These are phyloP conservation scores for Hesperia comma DNA, from an alignment of 2,888 invertebrate genomes.

Conservation along the genomic window DNA sequence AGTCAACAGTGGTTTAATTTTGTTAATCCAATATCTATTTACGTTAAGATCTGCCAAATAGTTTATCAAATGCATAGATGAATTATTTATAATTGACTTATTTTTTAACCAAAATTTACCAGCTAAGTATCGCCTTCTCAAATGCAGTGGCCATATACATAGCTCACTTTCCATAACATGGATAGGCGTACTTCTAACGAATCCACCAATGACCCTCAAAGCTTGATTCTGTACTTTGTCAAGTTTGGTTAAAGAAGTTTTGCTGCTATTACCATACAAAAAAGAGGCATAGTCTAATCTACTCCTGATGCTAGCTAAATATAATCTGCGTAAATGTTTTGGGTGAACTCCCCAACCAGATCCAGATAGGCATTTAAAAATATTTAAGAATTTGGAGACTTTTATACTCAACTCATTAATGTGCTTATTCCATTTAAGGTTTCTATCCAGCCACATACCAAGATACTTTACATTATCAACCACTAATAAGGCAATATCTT, in stretches of 20 bases:
- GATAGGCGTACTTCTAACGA: too few species aligned
- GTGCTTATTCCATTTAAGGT: slow-evolving; percentile 46
- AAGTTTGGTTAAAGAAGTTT: slow-evolving; percentile 15
- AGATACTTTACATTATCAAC: slow-evolving; percentile 44
- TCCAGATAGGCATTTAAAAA: slow-evolving; percentile 46
- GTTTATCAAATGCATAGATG: neutral
- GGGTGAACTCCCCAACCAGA: slow-evolving; percentile 47
- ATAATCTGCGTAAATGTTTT: slow-evolving; percentile 44
- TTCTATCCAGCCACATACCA: slow-evolving; percentile 47
- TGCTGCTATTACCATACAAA: slow-evolving; percentile 27
- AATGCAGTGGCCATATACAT: too few species aligned
- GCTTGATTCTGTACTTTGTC: slow-evolving; percentile 34
- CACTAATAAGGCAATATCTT: slow-evolving; percentile 15
- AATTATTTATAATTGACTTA: neutral
- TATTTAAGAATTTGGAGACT: slow-evolving; percentile 42
- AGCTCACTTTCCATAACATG: too few species aligned
- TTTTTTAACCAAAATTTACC: slow-evolving; percentile 22
- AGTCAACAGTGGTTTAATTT: slow-evolving; percentile 15
- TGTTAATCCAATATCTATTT: slow-evolving; percentile 19
- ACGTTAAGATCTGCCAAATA: neutral
- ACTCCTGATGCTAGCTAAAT: slow-evolving; percentile 44
- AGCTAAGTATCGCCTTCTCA: slow-evolving; percentile 25
- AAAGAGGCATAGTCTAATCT: slow-evolving; percentile 43
- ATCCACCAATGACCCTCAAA: too few species aligned
- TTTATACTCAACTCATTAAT: slow-evolving; percentile 43